A percentile compares a stretch with the other conserved stretches of the same genome.
These are phyloP conservation scores for Molossus molossus DNA, from an alignment of 2,797 vertebrate species.

Conservation along the genomic window DNA sequence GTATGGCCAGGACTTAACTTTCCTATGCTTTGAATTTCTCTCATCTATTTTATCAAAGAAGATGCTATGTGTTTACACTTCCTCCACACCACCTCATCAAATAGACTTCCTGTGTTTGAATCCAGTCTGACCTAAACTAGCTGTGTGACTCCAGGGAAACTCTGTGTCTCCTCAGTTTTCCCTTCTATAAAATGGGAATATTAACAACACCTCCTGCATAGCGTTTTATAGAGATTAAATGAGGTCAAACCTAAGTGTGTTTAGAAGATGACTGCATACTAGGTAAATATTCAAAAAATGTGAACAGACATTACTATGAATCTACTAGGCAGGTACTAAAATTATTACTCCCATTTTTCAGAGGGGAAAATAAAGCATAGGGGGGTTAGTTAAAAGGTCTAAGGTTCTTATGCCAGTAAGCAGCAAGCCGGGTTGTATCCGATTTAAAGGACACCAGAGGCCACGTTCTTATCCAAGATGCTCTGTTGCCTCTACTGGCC, in stretches of 20 bases:
- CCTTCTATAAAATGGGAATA: not conserved
- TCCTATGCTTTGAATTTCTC: slow-evolving; percentile 25
- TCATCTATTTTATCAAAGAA: not conserved
- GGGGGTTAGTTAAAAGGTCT: not conserved
- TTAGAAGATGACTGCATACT: slow-evolving; percentile 49
- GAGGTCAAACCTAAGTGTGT: not conserved
- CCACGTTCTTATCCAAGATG: not conserved
- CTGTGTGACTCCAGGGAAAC: not conserved
- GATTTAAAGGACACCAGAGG: not conserved
- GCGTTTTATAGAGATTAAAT: not conserved
- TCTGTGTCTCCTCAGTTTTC: not conserved
- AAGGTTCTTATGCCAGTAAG: not conserved
- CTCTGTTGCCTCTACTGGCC: not conserved
- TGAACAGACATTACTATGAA: not conserved
- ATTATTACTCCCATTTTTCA: slow-evolving; percentile 33
- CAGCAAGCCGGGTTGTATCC: not conserved
- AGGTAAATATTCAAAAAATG: not conserved
- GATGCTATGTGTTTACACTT: not conserved
- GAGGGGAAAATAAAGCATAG: slow-evolving; percentile 21
- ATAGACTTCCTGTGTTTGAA: not conserved
- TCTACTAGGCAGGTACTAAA: not conserved
- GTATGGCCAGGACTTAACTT: slow-evolving; percentile 22
- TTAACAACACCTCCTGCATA: not conserved
- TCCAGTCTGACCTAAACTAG: slow-evolving; percentile 5
- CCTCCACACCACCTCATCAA: not conserved